Percentiles rank a stretch among this genome's conserved stretches.
These are phyloP conservation scores for Cephus rjabovi DNA, from an alignment of 2,888 invertebrate genomes.

Conservation along the genomic window DNA sequence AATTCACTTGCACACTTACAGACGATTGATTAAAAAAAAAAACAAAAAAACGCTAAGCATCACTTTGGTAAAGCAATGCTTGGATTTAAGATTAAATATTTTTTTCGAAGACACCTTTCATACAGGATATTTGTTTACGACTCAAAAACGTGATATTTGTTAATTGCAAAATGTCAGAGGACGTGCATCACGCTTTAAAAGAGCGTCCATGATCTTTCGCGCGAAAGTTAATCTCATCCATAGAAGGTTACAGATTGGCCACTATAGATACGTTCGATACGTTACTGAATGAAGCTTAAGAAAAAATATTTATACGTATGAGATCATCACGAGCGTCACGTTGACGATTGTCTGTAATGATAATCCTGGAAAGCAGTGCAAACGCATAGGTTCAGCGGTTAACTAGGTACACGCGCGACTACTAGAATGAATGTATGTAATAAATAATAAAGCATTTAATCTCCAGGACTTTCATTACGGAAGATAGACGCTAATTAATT, in stretches of 20 bases:
- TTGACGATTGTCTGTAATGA: conserved; percentile 37
- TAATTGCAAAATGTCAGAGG: neutral
- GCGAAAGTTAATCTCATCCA: neutral
- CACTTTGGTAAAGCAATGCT: neutral
- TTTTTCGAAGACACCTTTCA: too few species aligned
- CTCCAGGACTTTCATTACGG: neutral
- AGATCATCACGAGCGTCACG: conserved; percentile 31
- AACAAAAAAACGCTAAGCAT: neutral
- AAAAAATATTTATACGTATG: neutral
- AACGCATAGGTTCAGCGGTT: conserved; percentile 32
- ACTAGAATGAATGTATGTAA: neutral
- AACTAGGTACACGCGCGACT: neutral
- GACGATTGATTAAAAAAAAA: neutral
- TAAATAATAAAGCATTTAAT: neutral
- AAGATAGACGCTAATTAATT: neutral
- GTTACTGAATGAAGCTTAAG: neutral
- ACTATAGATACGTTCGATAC: neutral
- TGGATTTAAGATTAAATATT: neutral
- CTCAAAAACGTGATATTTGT: neutral
- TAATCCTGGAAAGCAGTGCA: conserved; percentile 45
- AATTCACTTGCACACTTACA: neutral
- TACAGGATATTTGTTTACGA: neutral
- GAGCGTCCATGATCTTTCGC: neutral
- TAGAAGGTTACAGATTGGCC: neutral
- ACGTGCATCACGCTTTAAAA: neutral